phyloP scores from a whole-genome alignment of 1,140 invertebrate genomes.

The Pygmarrhopalites habei region DNA sequence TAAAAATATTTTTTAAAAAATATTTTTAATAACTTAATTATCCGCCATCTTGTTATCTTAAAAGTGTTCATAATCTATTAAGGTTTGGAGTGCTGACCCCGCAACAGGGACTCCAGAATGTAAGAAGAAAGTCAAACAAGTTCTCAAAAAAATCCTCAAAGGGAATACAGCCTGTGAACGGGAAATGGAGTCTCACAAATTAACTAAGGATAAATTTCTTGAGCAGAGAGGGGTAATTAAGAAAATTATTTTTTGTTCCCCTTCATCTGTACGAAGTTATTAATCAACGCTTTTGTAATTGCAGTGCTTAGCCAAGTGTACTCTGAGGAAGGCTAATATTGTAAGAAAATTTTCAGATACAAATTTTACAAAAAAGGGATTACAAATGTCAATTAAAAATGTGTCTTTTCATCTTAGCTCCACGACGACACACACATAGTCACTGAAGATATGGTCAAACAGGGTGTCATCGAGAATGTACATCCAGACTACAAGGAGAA shows the following conservation, averaged over 20 bases:
- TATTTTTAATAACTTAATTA: not conserved
- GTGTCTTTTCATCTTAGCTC: not conserved
- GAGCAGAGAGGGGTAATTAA: conserved; percentile 9
- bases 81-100: no score
- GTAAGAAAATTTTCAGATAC: conserved; percentile 2
- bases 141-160: conserved; percentile 8
- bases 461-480: conserved; percentile 7
- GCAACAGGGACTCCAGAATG: conserved; percentile 13
- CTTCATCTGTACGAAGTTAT: not conserved
- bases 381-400: no score
- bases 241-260: not conserved
- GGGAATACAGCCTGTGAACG: conserved; percentile 9
- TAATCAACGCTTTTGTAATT: not conserved
- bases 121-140: conserved; percentile 10
- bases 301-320: conserved; percentile 13
- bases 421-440: conserved; percentile 8
- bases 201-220: conserved; percentile 6
- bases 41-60: not conserved
- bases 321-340: conserved; percentile 7
- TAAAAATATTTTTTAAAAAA: conserved; percentile 1
- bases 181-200: conserved; percentile 3
- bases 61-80: not conserved
- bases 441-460: conserved; percentile 6
- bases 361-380: not conserved
- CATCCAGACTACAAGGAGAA: conserved; percentile 17